Evolutionary conservation across 2,113 vertebrate species (phyloP), one percentile per base, ranked within the genome.

Genomic region (Nerophis lumbriciformis): DNA sequence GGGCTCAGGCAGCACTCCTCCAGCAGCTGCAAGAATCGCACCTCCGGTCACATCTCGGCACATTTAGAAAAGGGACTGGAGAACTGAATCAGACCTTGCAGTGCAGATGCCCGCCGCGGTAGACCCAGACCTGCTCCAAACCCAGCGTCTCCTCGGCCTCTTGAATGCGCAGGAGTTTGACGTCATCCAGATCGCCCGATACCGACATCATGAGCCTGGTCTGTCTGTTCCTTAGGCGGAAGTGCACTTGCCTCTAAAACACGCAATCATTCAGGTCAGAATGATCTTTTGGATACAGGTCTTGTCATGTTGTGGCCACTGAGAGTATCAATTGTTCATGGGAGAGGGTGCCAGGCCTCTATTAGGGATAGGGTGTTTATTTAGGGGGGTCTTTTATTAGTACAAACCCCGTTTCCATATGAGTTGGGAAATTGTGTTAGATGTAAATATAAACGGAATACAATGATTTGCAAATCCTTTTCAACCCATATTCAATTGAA

Each of bases 121-220:
- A 97, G 80, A 91, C 71, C 96, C 96, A 98, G 55, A 96, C 90
- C 87, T 97, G 94, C 44, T 95, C 93, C 1, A 93, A 85, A 4
- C 90, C 91, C 8, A 83, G 86, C 0, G 82, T 80, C 7, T 94
- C 92, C 75, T 96, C 94, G 42, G 75, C 75, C 70, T 88, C 91
- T 60, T 94, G 93, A 79, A 97, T 88, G 61, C 94, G 89, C 47
- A 96, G 82, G 65, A 97, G 88, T 73, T 93, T 95, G 66, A 97
- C 68, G 6, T 96, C 94, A n/a, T 94, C 93, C 6, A 95, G 54
- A 63, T 92, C 93, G 5, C 94, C 94, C 6, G 91, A 92, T 72
- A 93, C 78, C 0, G 94, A 90, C 92, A 97, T 91, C 73, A 94
- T 83, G 16, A 92, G 84, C 63, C 93, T 90, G 0, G 92, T 90